Percentiles rank a stretch among this genome's conserved stretches.
Conservation (phyloP, 2,113 vertebrate species). For the Labeo rohita region DNA sequence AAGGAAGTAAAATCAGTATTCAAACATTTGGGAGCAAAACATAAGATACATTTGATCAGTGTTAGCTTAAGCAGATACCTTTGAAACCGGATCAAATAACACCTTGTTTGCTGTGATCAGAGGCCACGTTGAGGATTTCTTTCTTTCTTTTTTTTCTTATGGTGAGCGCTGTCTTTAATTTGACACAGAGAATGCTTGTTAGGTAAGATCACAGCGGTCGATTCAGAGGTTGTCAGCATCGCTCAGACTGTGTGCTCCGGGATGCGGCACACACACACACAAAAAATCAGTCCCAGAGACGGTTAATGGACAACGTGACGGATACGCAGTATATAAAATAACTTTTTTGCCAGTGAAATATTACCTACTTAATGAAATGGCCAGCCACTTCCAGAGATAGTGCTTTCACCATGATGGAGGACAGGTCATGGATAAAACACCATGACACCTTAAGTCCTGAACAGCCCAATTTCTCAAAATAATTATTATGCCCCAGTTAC, state of each 20-base stretch:
- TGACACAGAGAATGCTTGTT: slow-evolving; percentile 78
- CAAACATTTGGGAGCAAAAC: slow-evolving; percentile 56
- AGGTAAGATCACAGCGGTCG: slow-evolving; percentile 75
- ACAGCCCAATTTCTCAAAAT: slow-evolving; percentile 74
- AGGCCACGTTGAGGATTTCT: slow-evolving; percentile 57
- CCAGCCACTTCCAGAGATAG: slow-evolving; percentile 58
- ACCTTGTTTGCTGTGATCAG: slow-evolving; percentile 77
- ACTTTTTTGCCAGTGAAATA: slow-evolving; percentile 56
- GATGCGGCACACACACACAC: slow-evolving; percentile 6
- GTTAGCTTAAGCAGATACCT: slow-evolving; percentile 61
- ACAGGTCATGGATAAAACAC: slow-evolving; percentile 68
- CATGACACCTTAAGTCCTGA: slow-evolving; percentile 69
- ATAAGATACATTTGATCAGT: slow-evolving; percentile 63
- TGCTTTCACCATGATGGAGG: slow-evolving; percentile 61
- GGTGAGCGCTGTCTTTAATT: slow-evolving; percentile 66
- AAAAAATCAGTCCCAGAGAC: slow-evolving; percentile 42
- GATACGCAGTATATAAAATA: slow-evolving; percentile 58
- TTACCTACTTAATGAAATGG: slow-evolving; percentile 61
- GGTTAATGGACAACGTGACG: slow-evolving; percentile 57
- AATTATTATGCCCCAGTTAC: slow-evolving; percentile 79
- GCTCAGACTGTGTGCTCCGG: slow-evolving; percentile 64
- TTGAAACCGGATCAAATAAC: slow-evolving; percentile 77
- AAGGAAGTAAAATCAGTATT: slow-evolving; percentile 54
- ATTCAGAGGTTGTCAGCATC: slow-evolving; percentile 71
- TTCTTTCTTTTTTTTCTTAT: slow-evolving; percentile 48